These are phyloP conservation scores for Erpetoichthys calabaricus DNA, from an alignment of 2,797 vertebrate genomes.

Conservation along the genomic window DNA sequence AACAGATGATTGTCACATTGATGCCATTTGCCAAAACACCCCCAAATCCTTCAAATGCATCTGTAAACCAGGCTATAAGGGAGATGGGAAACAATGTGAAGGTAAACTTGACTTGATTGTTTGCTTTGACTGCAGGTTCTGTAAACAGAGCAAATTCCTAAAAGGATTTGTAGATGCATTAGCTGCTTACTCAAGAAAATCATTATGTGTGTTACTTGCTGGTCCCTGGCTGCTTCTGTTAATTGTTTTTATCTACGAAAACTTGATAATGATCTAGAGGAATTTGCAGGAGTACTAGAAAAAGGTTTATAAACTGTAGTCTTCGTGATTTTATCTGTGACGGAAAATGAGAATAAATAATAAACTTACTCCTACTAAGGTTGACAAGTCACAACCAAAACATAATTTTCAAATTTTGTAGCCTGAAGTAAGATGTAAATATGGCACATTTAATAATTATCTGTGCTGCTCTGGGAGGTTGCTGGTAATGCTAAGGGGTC, in stretches of 20 bases:
- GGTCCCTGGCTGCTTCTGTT: constrained; percentile 26
- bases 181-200: constrained; percentile 24
- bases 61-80: constrained; percentile 90
- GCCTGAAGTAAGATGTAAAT: no score
- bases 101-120: constrained; percentile 52
- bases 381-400: no score
- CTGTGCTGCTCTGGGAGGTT: no score
- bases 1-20: constrained; percentile 89
- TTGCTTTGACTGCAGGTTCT: constrained; percentile 35
- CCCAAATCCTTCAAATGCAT: constrained; percentile 87
- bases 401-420: no score
- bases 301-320: no score
- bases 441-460: no score
- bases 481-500: no score
- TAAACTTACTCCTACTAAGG: no score
- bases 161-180: constrained; percentile 33
- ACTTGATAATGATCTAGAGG: no score
- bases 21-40: constrained; percentile 90
- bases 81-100: constrained; percentile 82
- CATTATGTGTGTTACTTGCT: constrained; percentile 22
- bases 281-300: no score
- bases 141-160: constrained; percentile 41
- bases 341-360: no score
- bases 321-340: no score
- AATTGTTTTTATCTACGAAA: constrained; percentile 20